phyloP scores from a whole-genome alignment of 2,797 vertebrate genomes.

The Eidolon dupreanum region DNA sequence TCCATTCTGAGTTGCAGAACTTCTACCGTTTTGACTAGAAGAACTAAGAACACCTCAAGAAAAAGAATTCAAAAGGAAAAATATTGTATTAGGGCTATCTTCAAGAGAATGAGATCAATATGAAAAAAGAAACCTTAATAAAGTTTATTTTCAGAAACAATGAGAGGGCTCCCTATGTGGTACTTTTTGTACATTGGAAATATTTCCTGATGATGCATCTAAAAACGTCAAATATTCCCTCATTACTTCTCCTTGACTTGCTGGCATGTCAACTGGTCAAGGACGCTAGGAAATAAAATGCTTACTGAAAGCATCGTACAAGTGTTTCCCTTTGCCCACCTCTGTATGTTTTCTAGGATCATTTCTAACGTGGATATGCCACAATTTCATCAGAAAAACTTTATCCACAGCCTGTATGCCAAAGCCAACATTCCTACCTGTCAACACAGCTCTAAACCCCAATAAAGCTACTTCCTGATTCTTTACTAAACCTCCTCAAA shows the following conservation, averaged over 20 bases:
- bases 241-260: not conserved
- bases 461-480: constrained; percentile 29
- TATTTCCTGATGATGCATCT: not conserved
- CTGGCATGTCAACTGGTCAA: not conserved
- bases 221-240: not conserved
- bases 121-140: not conserved
- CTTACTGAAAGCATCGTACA: not conserved
- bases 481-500: not conserved
- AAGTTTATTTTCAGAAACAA: constrained; percentile 42
- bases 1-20: not conserved
- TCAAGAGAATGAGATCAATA: constrained; percentile 39
- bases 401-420: not conserved
- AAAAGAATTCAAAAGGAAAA: not conserved
- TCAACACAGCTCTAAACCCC: not conserved
- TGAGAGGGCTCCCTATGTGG: not conserved
- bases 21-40: constrained; percentile 9
- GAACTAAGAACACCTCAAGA: not conserved
- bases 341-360: not conserved
- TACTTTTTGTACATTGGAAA: not conserved
- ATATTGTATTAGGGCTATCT: not conserved
- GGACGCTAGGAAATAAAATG: constrained; percentile 36
- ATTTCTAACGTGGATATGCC: constrained; percentile 16
- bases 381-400: constrained; percentile 55
- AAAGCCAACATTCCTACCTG: constrained; percentile 26
- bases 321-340: not conserved